Conservation (phyloP, 1,140 invertebrate genomes). For the Tetragnatha versicolor region DNA sequence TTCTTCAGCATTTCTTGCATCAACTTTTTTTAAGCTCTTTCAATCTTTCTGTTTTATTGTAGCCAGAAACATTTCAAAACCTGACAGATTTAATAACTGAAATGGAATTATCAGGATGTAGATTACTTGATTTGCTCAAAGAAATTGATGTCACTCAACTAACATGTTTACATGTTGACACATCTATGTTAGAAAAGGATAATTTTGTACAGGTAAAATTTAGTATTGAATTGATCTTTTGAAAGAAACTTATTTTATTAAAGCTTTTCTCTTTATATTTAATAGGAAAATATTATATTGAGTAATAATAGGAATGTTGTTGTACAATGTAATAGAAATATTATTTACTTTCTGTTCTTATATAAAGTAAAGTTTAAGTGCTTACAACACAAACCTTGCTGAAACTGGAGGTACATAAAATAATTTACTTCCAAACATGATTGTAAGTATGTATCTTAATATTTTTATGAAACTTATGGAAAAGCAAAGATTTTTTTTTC, state of each 20-base stretch:
- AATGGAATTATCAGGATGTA: constrained; percentile 26
- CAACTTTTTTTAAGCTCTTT: constrained; percentile 1
- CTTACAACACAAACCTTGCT: no score
- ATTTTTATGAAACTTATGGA: no score
- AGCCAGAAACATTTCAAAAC: constrained; percentile 60
- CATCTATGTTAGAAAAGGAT: constrained; percentile 10
- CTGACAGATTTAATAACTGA: constrained; percentile 57
- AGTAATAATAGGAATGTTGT: constrained; percentile 54
- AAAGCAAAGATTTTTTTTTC: no score
- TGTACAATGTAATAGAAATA: constrained; percentile 22
- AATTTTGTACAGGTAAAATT: constrained; percentile 10
- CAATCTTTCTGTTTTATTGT: constrained; percentile 33
- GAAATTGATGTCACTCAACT: not conserved
- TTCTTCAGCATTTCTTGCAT: no score
- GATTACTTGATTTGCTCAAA: constrained; percentile 32
- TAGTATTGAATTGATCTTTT: not conserved
- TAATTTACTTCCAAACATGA: no score
- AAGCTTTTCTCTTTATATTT: not conserved
- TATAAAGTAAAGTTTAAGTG: no score
- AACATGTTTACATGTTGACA: not conserved
- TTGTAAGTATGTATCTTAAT: no score
- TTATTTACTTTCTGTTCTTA: constrained; percentile 14
- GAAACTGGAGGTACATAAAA: no score
- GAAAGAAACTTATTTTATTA: not conserved
- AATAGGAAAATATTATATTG: not conserved